Base-by-base conservation (phyloP, 64 coral and sea anemone species). In the Actinia tenebrosa region DNA sequence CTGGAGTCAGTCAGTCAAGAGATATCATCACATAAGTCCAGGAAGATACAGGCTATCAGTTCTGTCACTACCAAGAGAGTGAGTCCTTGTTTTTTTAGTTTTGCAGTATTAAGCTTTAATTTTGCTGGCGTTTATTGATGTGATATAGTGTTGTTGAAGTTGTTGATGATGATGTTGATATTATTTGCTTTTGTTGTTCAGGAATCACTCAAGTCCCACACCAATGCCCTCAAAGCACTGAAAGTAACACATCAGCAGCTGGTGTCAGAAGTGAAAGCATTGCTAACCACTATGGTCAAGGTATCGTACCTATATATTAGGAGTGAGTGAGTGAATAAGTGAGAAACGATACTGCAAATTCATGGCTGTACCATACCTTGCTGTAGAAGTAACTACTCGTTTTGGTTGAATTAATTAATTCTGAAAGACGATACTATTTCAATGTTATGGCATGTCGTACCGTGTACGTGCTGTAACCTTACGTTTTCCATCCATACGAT, bases 261-360 rank as follows among this genome's bases (percentile, higher is more conserved):
- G 22, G 93, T 98, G 63, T 85, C 89, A 63, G 96, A 98, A 82
- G 96, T 98, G 17, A 98, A 98, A 82, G 84, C 96, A 6, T 89
- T 98, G 90, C 82, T 98, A 1, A 94, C 93, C 3, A 92, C 93
- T 16, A 91, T 98, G 93, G 96, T 93, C 54, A 98, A 95, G 89
- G 95, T 93, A 69, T 63, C 25, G 6, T 75, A 0, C 37, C 25
- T 27, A 14, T 42, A 1, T 9, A 8, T 50, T 50, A 1, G 7
- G 47, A 37, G 30, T 37, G 30, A 37, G 47, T 50, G 3, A 5
- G 3, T 50, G 47, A 0, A 50, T 50, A 2, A 50, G 47, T 3
- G 47, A 50, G 47, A 50, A 50, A 50, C 47, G 7, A 50, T 50
- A 1, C 47, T 4, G 7, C 4, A 50, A 8, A 50, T 50, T 50